These are phyloP conservation scores for Syngnathus rostellatus DNA, from an alignment of 2,797 vertebrate genomes.

Conservation along the genomic window DNA sequence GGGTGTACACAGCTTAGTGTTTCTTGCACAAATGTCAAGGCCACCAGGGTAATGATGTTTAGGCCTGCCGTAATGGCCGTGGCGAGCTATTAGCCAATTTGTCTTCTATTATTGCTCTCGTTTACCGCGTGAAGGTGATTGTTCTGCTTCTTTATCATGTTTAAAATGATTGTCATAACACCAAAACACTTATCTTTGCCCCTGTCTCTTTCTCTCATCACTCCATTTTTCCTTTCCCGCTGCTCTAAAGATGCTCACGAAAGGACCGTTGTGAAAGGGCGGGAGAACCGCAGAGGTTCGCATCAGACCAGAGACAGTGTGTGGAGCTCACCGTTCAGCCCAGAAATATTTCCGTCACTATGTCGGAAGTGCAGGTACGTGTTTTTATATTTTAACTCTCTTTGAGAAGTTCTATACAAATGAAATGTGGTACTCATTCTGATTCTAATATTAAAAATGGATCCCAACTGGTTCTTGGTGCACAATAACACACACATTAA, in stretches of 20 bases:
- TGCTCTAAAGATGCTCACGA: constrained; percentile 79
- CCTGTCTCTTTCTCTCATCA: too few relatives aligned
- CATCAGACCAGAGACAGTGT: constrained; percentile 82
- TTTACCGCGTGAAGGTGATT: constrained; percentile 37
- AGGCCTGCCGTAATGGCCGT: constrained; percentile 40
- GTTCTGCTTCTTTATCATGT: constrained; percentile 47
- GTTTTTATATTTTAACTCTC: background rate
- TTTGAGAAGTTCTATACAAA: background rate
- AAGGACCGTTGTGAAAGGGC: constrained; percentile 88
- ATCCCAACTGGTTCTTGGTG: constrained; percentile 11
- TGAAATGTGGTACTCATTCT: background rate
- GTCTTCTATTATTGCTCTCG: constrained; percentile 47
- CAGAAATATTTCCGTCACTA: constrained; percentile 89
- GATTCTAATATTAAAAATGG: background rate
- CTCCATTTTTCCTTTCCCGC: background rate
- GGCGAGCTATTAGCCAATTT: constrained; percentile 43
- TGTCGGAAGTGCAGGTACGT: constrained; percentile 89
- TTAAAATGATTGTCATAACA: constrained; percentile 44
- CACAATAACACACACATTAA: constrained; percentile 44
- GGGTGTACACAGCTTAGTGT: constrained; percentile 31
- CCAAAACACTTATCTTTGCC: constrained; percentile 3
- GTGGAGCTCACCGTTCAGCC: constrained; percentile 88
- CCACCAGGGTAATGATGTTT: constrained; percentile 55
- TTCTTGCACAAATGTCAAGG: constrained; percentile 46
- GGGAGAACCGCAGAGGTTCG: constrained; percentile 83